phyloP scores from a whole-genome alignment of 2,888 invertebrate species.

The Hecatera dysodea region DNA sequence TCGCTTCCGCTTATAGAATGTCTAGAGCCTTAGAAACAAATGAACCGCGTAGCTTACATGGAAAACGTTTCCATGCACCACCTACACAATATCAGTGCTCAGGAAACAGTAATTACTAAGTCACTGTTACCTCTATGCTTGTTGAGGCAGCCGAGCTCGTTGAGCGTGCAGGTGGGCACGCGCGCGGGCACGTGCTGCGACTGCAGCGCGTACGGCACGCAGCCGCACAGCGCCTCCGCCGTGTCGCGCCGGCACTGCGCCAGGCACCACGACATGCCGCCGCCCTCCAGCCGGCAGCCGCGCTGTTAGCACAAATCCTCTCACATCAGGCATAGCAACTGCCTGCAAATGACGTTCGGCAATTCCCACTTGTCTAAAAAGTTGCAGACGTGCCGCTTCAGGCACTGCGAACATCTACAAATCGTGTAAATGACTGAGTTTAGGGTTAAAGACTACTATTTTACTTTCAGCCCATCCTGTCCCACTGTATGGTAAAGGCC shows the following conservation, averaged over 20 bases:
- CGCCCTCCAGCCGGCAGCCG: constrained; percentile 50
- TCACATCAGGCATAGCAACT: background rate
- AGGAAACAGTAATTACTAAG: too few relatives aligned
- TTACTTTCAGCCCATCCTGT: too few relatives aligned
- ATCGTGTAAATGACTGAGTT: background rate
- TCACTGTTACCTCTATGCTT: constrained; percentile 55
- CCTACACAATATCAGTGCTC: too few relatives aligned
- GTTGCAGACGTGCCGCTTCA: background rate
- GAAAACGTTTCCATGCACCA: too few relatives aligned
- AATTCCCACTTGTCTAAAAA: background rate
- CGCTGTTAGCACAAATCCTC: constrained; percentile 38
- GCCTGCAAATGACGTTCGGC: background rate
- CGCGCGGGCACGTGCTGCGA: constrained; percentile 2
- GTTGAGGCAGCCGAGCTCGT: constrained; percentile 54
- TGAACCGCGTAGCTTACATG: too few relatives aligned
- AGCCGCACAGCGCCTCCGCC: constrained; percentile 87
- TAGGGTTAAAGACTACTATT: too few relatives aligned
- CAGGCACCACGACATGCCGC: constrained; percentile 90
- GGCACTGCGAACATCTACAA: background rate
- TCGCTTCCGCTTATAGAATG: too few relatives aligned
- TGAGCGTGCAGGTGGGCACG: constrained; percentile 43
- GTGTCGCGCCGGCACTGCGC: constrained; percentile 88
- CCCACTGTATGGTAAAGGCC: too few relatives aligned
- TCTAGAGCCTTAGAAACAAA: too few relatives aligned
- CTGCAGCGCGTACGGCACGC: constrained; percentile 70